These are phyloP conservation scores for Heteromurus nitidus DNA, from an alignment of 2,888 invertebrate genomes.

Conservation along the genomic window DNA sequence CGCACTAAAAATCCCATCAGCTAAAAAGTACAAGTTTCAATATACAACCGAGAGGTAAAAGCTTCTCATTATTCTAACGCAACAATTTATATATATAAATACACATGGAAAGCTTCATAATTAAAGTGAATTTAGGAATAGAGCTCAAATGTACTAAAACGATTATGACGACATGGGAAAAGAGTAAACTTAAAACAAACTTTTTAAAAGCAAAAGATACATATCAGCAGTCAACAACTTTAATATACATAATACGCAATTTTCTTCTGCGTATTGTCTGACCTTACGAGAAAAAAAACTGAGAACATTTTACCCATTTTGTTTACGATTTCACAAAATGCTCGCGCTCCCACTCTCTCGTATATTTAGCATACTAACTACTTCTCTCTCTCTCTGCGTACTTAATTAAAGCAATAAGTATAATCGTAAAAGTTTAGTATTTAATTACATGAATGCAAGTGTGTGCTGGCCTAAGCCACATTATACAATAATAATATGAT, in stretches of 20 bases:
- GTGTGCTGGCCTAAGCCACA: neutral
- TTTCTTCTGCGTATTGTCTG: neutral
- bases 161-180: neutral
- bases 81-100: neutral
- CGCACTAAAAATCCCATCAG: neutral
- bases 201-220: neutral
- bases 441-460: constrained; percentile 32
- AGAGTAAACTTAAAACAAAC: neutral
- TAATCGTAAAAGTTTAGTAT: constrained; percentile 38
- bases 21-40: too few species aligned
- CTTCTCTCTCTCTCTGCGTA: neutral
- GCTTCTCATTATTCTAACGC: neutral
- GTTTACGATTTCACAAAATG: neutral
- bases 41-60: too few species aligned
- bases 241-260: neutral
- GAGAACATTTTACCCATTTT: neutral
- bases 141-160: neutral
- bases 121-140: neutral
- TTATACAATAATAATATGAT: neutral
- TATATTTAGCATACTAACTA: constrained; percentile 1
- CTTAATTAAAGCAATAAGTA: constrained; percentile 53
- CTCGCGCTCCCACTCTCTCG: neutral
- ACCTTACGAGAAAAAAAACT: neutral
- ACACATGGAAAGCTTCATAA: neutral
- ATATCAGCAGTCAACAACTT: constrained; percentile 8